Evolutionary conservation across 2,797 vertebrate genomes (phyloP), one percentile per base, ranked within the genome.

Genomic region (Spea hammondii): DNA sequence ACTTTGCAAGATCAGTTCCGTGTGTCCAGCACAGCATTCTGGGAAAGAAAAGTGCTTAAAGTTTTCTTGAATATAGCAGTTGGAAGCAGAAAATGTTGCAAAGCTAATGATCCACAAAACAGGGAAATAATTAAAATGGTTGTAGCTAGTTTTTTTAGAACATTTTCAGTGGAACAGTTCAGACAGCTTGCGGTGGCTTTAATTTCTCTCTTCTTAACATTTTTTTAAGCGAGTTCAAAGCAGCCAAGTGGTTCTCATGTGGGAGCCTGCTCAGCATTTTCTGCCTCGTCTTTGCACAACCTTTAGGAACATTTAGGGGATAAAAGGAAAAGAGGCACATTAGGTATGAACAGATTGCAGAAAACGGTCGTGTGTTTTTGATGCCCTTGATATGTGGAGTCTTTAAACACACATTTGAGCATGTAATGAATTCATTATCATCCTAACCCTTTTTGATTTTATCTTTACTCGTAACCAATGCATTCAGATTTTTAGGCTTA

Each of bases 191-290:
- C 53, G 32, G 62, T 62, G 49, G 17, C 51, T 49, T 55, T 55
- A 17, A 57, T 66, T 72, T 54, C 47, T 32, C 8, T 66, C 51
- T 72, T 55, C 51, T 74, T 62, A 49, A 53, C 48, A 65, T 55
- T 71, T 78, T 49, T 72, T 62, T 6, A 72, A 72, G 51, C 14
- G 71, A 66, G 50, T 66, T 78, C 8, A 57, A 53, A 78, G 62
- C 69, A 78, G 59, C 45, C 44, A 66, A 55, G 54, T 78, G 62
- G 48, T 65, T 66, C n/a, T 14, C 76, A 78, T 72, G 60, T 72
- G 69, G 76, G 76, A 78, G 76, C 62, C 51, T 48, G 48, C 44
- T 78, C 76, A 78, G 69, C 69, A 66, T 65, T 78, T 72, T 72
- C 5, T 32, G 12, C 9, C 17, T 68, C 60, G 51, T 11, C 10